Evolutionary conservation across 2,888 invertebrate genomes (phyloP), one percentile per base, ranked within the genome.

Genomic region (Mythimna albipuncta): DNA sequence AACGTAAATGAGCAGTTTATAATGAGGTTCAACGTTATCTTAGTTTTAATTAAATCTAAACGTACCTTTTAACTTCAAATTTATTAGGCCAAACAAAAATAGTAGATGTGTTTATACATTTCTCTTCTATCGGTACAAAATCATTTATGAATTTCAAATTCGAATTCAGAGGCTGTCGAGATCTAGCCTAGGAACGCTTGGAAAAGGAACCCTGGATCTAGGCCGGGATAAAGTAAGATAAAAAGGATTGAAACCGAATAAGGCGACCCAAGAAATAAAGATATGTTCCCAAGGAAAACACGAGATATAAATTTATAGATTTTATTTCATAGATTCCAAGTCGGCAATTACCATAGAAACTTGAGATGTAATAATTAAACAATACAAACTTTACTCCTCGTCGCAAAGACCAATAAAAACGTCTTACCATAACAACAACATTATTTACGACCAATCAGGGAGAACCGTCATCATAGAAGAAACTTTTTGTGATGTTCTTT

Each of bases 401-500:
- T 70, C 65, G 69, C 81, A 82, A 83, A 76, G 71, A 79, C 81
- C 71, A 82, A 85, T 87, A 83, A 85, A 82, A 87, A 77, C 69
- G 62, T 79, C 72, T 81, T 84, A 74, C 72, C 70, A 63, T 82
- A 80, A 81, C 75, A 68, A 79, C 71, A 71, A 72, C 61, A 78
- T 83, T 79, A 85, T 87, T 87, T 86, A 86, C 68, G 77, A 69
- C 76, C 81, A 82, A 85, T 85, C 79, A 69, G 67, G 65, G 73
- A 67, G 35, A 59, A 64, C 41, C 52, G 70, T 73, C 75, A 69
- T 69, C 67, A 58, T 75, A 71, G 66, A 72, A 62, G 2, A 71
- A 72, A 75, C 50, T 80, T 71, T 82, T 83, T 76, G 72, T 69
- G 65, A 63, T 64, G 50, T 38, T 64, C 50, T 71, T 65, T 19